Percentiles rank a stretch among this genome's conserved stretches.
phyloP scores from a whole-genome alignment of 2,888 invertebrate genomes.

The Rhingia campestris region DNA sequence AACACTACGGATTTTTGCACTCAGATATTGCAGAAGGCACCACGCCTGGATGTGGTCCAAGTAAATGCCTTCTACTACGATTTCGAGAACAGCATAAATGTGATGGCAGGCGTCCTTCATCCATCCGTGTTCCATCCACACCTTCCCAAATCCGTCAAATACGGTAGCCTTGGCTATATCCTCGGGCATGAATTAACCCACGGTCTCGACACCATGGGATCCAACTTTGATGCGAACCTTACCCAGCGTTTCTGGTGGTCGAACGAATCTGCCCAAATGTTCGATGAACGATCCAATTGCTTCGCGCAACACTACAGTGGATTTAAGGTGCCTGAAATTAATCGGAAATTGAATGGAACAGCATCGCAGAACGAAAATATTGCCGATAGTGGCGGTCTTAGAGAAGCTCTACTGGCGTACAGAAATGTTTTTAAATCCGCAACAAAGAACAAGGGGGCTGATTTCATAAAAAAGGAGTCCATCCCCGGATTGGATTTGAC shows the following conservation, averaged over 20 bases:
- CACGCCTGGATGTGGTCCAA: constrained; percentile 77
- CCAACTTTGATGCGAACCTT: constrained; percentile 76
- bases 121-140: constrained; percentile 78
- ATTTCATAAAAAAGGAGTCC: constrained; percentile 75
- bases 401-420: constrained; percentile 78
- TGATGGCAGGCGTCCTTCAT: constrained; percentile 79
- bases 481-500: constrained; percentile 79
- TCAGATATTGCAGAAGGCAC: constrained; percentile 68
- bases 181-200: constrained; percentile 81
- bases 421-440: constrained; percentile 76
- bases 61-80: constrained; percentile 80
- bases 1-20: constrained; percentile 77
- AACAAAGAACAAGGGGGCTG: constrained; percentile 19
- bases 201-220: constrained; percentile 79
- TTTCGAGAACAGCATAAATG: constrained; percentile 80
- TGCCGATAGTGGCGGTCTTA: constrained; percentile 80
- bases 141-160: constrained; percentile 80
- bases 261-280: constrained; percentile 76
- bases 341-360: constrained; percentile 78
- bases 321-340: constrained; percentile 79
- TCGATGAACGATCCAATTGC: constrained; percentile 78
- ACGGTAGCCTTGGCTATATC: constrained; percentile 79
- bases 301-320: constrained; percentile 78
- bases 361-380: constrained; percentile 80
- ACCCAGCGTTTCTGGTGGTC: constrained; percentile 78